Conservation (phyloP, 2,113 vertebrate genomes). For the western clawed frog (Xenopus tropicalis) region UCB_Xtro_10.0 CM004444.2:77906501-77907000, state of each 20-base stretch:
- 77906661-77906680: constrained; percentile 37
- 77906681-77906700: constrained; percentile 11
- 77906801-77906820: not conserved
- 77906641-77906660: constrained; percentile 23
- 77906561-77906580: not conserved
- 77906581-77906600: constrained; percentile 1
- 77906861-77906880: constrained; percentile 15
- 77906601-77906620: constrained; percentile 12
- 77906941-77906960: not conserved
- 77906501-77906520: too few relatives aligned
- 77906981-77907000: constrained; percentile 15
- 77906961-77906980: constrained; percentile 13
- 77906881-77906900: constrained; percentile 11
- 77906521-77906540: not conserved
- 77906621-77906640: constrained; percentile 33
- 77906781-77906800: not conserved
- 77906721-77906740: not conserved
- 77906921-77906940: not conserved
- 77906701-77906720: not conserved
- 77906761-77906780: too few relatives aligned
- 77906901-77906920: not conserved
- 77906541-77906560: not conserved
- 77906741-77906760: too few relatives aligned
- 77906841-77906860: not conserved
- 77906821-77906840: constrained; percentile 19